phyloP scores from a whole-genome alignment of 2,113 vertebrate species.

The Dasyurus viverrinus region DNA sequence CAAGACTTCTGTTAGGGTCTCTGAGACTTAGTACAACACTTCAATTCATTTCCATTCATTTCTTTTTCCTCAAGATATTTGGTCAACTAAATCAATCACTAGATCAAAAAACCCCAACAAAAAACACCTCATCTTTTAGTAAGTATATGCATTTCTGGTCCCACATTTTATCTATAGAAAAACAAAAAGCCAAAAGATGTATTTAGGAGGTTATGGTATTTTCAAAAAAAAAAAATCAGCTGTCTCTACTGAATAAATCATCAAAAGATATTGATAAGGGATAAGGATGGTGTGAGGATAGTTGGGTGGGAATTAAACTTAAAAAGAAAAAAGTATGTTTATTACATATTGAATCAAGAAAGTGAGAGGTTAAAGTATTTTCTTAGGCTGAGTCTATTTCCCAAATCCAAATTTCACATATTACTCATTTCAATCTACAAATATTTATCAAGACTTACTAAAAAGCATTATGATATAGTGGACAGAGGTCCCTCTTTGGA shows the following conservation, averaged over 20 bases:
- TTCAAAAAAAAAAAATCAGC: neutral
- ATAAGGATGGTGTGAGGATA: too few species aligned
- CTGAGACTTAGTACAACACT: neutral
- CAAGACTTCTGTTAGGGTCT: neutral
- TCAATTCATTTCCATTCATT: slow-evolving; percentile 24
- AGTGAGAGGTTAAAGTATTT: too few species aligned
- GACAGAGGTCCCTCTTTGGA: too few species aligned
- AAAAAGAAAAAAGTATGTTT: slow-evolving; percentile 5
- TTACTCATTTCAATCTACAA: too few species aligned
- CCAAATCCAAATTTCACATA: neutral
- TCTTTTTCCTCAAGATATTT: slow-evolving; percentile 38
- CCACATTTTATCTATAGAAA: neutral
- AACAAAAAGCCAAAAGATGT: neutral
- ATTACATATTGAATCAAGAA: slow-evolving; percentile 42
- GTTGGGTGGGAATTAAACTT: neutral
- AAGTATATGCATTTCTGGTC: slow-evolving; percentile 33
- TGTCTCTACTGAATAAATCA: neutral
- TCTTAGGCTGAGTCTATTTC: too few species aligned
- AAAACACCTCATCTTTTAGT: slow-evolving; percentile 29
- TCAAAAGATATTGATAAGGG: too few species aligned
- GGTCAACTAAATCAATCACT: slow-evolving; percentile 15
- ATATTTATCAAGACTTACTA: too few species aligned
- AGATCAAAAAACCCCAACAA: slow-evolving; percentile 36
- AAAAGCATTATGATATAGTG: too few species aligned
- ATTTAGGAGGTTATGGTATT: too few species aligned